These are phyloP conservation scores for Azorinus chamasolen DNA, from an alignment of 2,888 invertebrate species.

Conservation along the genomic window DNA sequence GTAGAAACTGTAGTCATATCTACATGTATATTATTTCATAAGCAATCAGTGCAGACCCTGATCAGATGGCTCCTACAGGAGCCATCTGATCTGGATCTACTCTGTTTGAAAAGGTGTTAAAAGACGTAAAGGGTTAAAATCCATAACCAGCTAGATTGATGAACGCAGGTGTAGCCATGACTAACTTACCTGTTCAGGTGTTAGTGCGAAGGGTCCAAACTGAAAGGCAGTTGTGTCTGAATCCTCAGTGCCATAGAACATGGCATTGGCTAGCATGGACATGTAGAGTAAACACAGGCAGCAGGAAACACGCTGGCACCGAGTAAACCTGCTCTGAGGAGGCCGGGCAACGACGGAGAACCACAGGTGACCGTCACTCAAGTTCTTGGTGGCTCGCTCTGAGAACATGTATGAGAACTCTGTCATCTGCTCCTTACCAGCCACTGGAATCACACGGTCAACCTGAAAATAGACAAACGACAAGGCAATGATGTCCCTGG, in stretches of 20 bases:
- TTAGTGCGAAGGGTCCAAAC: constrained; percentile 87
- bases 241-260: constrained; percentile 87
- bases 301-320: constrained; percentile 87
- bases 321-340: constrained; percentile 87
- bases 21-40: too few species aligned
- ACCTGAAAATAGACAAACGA: constrained; percentile 86
- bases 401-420: constrained; percentile 87
- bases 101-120: too few species aligned
- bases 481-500: not conserved
- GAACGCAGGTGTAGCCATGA: too few species aligned
- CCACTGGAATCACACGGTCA: constrained; percentile 87
- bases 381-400: constrained; percentile 85
- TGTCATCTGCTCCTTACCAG: constrained; percentile 86
- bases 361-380: constrained; percentile 88
- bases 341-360: constrained; percentile 88
- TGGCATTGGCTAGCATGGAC: constrained; percentile 88
- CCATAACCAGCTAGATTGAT: too few species aligned
- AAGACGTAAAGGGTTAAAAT: too few species aligned
- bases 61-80: too few species aligned
- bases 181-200: constrained; percentile 86
- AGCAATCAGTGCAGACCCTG: too few species aligned
- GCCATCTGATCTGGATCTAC: too few species aligned
- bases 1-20: too few species aligned
- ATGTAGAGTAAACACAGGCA: constrained; percentile 87
- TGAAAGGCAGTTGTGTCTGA: constrained; percentile 80